Conservation (phyloP, 2,113 vertebrate genomes). For the Plestiodon gilberti region DNA sequence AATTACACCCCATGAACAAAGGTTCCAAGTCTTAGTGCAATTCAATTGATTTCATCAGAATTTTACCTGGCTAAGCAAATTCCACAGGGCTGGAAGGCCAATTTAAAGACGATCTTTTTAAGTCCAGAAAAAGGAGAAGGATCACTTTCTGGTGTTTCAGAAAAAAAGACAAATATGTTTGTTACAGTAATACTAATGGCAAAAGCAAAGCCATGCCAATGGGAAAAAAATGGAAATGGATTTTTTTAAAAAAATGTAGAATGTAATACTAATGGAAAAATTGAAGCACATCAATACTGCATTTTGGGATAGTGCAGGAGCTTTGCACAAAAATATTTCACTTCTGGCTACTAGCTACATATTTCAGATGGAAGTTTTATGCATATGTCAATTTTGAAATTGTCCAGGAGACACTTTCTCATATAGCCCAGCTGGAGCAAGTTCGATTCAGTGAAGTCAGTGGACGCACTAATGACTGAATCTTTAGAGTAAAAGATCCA, state of each 20-base stretch:
- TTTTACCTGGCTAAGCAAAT: conserved; percentile 17
- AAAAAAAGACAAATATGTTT: neutral
- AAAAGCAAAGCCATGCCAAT: neutral
- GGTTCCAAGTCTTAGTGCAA: neutral
- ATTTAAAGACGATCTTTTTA: conserved; percentile 9
- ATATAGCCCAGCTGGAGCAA: no score
- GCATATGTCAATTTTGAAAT: no score
- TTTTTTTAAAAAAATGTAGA: neutral
- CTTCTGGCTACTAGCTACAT: no score
- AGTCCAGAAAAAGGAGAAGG: neutral
- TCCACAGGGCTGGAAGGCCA: neutral
- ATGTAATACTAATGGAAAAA: neutral
- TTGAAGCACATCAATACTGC: neutral
- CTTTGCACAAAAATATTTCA: no score
- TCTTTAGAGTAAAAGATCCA: no score
- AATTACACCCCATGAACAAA: conserved; percentile 12
- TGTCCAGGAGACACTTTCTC: no score
- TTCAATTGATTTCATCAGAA: conserved; percentile 25
- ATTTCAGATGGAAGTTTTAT: no score
- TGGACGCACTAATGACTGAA: no score
- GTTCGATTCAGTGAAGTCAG: no score
- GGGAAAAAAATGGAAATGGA: neutral
- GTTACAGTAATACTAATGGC: neutral
- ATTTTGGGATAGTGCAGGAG: neutral
- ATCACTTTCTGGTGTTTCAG: neutral